Percentiles rank a stretch among this genome's conserved stretches.
Conservation (phyloP, 2,797 vertebrate genomes). For the Huso huso region DNA sequence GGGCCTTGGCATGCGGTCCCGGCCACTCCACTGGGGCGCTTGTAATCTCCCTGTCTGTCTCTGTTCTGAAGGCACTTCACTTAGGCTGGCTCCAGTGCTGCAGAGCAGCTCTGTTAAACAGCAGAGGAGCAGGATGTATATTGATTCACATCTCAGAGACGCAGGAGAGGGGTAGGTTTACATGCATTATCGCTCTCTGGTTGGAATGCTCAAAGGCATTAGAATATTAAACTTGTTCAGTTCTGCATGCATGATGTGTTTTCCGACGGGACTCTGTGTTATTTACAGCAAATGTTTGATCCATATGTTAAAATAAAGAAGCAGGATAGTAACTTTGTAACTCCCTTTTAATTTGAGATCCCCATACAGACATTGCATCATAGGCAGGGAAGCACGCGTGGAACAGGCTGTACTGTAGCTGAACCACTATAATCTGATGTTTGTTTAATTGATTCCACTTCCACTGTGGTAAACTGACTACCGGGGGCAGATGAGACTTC, state of each 20-base stretch:
- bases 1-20: neutral
- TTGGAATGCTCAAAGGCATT: neutral
- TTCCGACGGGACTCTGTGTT: neutral
- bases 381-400: neutral
- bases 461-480: too few species aligned
- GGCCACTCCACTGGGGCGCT: neutral
- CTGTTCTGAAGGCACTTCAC: neutral
- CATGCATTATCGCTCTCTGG: neutral
- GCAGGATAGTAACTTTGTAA: too few species aligned
- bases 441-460: too few species aligned
- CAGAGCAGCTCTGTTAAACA: neutral
- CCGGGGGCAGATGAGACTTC: too few species aligned
- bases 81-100: neutral
- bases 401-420: too few species aligned
- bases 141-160: constrained; percentile 4
- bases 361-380: neutral
- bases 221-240: neutral
- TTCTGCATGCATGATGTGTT: neutral
- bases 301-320: too few species aligned
- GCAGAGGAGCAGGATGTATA: neutral
- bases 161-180: constrained; percentile 2
- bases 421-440: too few species aligned
- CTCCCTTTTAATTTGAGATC: neutral
- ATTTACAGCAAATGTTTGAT: neutral
- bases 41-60: neutral